phyloP scores from a whole-genome alignment of 2,113 vertebrate species.

The Verasper variegatus region DNA sequence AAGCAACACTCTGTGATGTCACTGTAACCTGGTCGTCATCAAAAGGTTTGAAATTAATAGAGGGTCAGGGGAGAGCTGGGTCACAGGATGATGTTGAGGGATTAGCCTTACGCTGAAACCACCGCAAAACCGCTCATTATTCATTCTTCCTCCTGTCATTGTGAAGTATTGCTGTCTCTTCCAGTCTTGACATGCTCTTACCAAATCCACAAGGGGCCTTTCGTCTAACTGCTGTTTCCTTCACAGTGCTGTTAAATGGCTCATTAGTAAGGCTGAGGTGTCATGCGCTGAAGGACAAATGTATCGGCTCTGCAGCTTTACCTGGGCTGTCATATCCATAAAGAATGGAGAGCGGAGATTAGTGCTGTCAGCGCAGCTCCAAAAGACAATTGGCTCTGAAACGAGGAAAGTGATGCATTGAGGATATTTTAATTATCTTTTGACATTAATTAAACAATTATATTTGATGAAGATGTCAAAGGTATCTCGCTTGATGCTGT shows the following conservation, averaged over 20 bases:
- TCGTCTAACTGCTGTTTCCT: slow-evolving; percentile 67
- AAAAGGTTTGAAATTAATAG: background rate
- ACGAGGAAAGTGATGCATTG: slow-evolving; percentile 9
- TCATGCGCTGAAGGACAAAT: slow-evolving; percentile 73
- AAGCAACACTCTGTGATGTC: background rate
- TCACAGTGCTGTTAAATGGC: slow-evolving; percentile 70
- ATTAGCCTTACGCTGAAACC: slow-evolving; percentile 63
- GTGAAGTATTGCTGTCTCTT: slow-evolving; percentile 73
- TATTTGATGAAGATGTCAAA: slow-evolving; percentile 28
- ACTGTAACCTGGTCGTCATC: background rate
- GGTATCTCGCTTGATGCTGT: slow-evolving; percentile 3
- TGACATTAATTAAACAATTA: slow-evolving; percentile 30
- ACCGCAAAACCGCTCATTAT: slow-evolving; percentile 62
- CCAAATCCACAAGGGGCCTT: slow-evolving; percentile 68
- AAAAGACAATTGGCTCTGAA: slow-evolving; percentile 20
- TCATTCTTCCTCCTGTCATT: slow-evolving; percentile 77
- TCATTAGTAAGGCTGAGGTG: slow-evolving; percentile 75
- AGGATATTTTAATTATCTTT: slow-evolving; percentile 39
- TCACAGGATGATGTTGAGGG: slow-evolving; percentile 46
- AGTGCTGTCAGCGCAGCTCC: slow-evolving; percentile 11
- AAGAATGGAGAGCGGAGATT: slow-evolving; percentile 39
- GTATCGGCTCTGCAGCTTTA: slow-evolving; percentile 67
- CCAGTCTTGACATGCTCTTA: slow-evolving; percentile 63
- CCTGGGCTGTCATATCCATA: slow-evolving; percentile 55
- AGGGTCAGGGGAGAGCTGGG: slow-evolving; percentile 26